Evolutionary conservation across 2,797 vertebrate species (phyloP).

Genomic region (Champsocephalus esox): DNA sequence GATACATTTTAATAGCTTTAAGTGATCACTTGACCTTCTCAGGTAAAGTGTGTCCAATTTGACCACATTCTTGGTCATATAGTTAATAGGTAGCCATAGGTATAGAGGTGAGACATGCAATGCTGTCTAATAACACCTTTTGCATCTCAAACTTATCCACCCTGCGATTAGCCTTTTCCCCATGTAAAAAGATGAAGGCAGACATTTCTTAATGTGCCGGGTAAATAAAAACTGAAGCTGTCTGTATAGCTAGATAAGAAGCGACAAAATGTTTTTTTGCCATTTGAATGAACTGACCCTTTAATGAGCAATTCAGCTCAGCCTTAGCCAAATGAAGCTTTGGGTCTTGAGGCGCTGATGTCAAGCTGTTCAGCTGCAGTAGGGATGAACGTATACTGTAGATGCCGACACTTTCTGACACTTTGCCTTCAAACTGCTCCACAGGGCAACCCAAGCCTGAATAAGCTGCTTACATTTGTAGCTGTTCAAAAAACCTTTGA

Average conservation of each 20-base stretch:
- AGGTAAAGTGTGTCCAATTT: too few species aligned
- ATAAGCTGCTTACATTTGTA: slow-evolving; percentile 57
- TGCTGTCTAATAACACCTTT: too few species aligned
- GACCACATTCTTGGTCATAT: too few species aligned
- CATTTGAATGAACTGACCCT: slow-evolving; percentile 44
- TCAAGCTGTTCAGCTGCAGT: slow-evolving; percentile 65
- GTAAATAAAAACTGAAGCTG: neutral
- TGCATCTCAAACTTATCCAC: too few species aligned
- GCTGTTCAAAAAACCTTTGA: slow-evolving; percentile 33
- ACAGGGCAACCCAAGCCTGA: slow-evolving; percentile 29
- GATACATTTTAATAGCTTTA: too few species aligned
- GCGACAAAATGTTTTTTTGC: neutral
- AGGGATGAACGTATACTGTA: slow-evolving; percentile 43
- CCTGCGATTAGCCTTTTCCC: too few species aligned
- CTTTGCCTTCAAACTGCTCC: slow-evolving; percentile 51
- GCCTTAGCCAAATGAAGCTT: slow-evolving; percentile 37
- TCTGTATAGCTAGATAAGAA: neutral
- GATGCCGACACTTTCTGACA: slow-evolving; percentile 52
- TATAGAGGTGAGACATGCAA: too few species aligned
- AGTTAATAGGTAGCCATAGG: too few species aligned
- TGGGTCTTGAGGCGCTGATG: slow-evolving; percentile 45
- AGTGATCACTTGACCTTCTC: too few species aligned
- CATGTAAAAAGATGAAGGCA: neutral
- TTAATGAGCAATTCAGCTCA: slow-evolving; percentile 45
- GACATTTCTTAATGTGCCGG: neutral